phyloP scores from a whole-genome alignment of 1,140 invertebrate species.

The Fopius arisanus region DNA sequence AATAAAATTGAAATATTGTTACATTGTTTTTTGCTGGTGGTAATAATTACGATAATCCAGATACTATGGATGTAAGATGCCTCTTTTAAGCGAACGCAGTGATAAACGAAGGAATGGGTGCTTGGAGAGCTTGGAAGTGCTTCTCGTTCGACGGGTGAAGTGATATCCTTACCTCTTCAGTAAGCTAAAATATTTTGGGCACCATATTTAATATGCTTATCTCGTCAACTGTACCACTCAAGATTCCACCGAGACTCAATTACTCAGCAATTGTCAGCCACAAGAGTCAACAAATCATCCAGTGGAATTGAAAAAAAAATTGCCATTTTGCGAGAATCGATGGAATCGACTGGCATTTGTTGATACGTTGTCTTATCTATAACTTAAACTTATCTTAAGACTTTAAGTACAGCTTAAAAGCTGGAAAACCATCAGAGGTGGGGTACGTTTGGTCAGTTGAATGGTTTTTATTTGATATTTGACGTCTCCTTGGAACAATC shows the following conservation, averaged over 20 bases:
- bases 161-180: conserved; percentile 66
- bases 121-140: conserved; percentile 58
- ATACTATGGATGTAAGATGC: conserved; percentile 36
- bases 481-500: neutral
- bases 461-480: conserved; percentile 6
- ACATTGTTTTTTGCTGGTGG: conserved; percentile 26
- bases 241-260: conserved; percentile 22
- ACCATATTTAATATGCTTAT: conserved; percentile 61
- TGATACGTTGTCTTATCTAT: conserved; percentile 27
- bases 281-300: neutral
- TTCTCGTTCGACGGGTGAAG: conserved; percentile 56
- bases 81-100: conserved; percentile 38
- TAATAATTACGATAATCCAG: conserved; percentile 42
- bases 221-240: conserved; percentile 25
- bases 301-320: neutral
- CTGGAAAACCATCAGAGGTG: neutral
- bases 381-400: conserved; percentile 14
- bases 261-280: neutral
- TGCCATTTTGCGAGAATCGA: conserved; percentile 16
- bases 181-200: conserved; percentile 64
- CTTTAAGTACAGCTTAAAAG: conserved; percentile 22
- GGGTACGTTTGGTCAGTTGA: conserved; percentile 11
- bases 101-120: conserved; percentile 57
- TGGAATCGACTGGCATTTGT: conserved; percentile 27
- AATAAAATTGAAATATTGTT: conserved; percentile 29